Evolutionary conservation across 2,797 vertebrate genomes (phyloP).

Genomic region (Argyrosomus regius): DNA sequence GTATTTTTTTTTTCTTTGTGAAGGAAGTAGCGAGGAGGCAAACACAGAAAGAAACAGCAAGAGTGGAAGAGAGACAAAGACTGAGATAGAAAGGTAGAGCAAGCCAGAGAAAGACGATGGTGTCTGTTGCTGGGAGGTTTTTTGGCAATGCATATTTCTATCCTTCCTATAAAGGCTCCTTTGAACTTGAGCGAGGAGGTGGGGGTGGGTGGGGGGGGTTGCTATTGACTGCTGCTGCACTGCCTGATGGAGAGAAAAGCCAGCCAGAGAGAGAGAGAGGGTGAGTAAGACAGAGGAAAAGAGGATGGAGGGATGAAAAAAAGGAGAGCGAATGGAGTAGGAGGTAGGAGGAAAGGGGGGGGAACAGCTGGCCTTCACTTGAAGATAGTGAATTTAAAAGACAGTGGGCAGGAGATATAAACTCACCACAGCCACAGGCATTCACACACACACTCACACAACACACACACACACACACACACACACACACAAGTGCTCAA

Average conservation of each 20-base stretch:
- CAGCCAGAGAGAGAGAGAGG: slow-evolving; percentile 39
- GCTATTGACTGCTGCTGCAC: slow-evolving; percentile 76
- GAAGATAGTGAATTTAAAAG: slow-evolving; percentile 70
- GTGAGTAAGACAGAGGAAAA: slow-evolving; percentile 14
- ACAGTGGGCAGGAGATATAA: slow-evolving; percentile 65
- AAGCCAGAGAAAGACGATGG: slow-evolving; percentile 50
- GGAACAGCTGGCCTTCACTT: slow-evolving; percentile 74
- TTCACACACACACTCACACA: slow-evolving; percentile 26
- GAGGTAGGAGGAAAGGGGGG: slow-evolving; percentile 50
- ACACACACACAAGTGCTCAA: slow-evolving; percentile 23
- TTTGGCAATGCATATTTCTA: slow-evolving; percentile 79
- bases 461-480: slow-evolving; percentile 17
- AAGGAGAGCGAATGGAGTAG: slow-evolving; percentile 54
- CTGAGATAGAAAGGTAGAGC: slow-evolving; percentile 42
- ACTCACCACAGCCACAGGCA: slow-evolving; percentile 56
- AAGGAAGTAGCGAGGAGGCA: background rate
- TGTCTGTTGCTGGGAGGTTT: slow-evolving; percentile 74
- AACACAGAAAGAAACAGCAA: background rate
- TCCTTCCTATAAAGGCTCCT: slow-evolving; percentile 75
- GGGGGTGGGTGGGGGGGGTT: slow-evolving; percentile 6
- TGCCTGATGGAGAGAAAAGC: slow-evolving; percentile 67
- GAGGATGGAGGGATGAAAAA: slow-evolving; percentile 56
- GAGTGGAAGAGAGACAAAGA: slow-evolving; percentile 44
- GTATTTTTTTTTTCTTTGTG: slow-evolving; percentile 19
- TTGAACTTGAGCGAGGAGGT: slow-evolving; percentile 69